Percentiles rank a stretch among this genome's conserved stretches.
Evolutionary conservation across 2,888 invertebrate genomes (phyloP).

Genomic region (Hydropsyche betteni): DNA sequence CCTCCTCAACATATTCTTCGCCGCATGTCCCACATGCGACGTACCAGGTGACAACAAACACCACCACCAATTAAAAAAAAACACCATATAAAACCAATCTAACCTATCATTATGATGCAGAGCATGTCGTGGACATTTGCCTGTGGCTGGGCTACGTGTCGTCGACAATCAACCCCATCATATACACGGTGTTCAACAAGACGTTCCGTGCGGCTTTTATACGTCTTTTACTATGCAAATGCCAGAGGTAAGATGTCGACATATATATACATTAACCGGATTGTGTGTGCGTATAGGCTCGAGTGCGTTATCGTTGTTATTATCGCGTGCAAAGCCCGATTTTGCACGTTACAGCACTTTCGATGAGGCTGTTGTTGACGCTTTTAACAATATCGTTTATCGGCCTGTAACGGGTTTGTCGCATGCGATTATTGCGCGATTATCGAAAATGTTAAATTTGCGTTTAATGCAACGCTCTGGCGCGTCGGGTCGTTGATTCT

Average conservation of each 20-base stretch:
- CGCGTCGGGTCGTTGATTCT: too few relatives aligned
- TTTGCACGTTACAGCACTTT: background rate
- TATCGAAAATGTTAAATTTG: too few relatives aligned
- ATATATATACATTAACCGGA: conserved; percentile 23
- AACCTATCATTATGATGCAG: conserved; percentile 54
- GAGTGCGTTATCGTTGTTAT: background rate
- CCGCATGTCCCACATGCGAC: conserved; percentile 81
- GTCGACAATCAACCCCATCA: conserved; percentile 92
- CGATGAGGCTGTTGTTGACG: too few relatives aligned
- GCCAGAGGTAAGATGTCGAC: conserved; percentile 68
- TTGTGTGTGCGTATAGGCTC: background rate
- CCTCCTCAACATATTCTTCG: conserved; percentile 85
- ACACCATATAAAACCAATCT: background rate
- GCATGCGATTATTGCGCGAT: too few relatives aligned
- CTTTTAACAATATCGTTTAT: too few relatives aligned
- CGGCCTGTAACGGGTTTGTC: too few relatives aligned
- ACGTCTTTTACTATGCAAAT: conserved; percentile 77
- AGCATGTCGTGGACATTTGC: conserved; percentile 80
- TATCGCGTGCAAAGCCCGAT: background rate
- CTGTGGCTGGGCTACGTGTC: conserved; percentile 93
- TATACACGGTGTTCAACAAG: conserved; percentile 92
- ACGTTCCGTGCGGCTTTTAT: conserved; percentile 89
- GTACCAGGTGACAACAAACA: conserved; percentile 69
- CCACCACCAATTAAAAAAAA: background rate
- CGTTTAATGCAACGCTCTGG: too few relatives aligned